Evolutionary conservation across 2,113 vertebrate species (phyloP).

Genomic region (Melanostigma gelatinosum): DNA sequence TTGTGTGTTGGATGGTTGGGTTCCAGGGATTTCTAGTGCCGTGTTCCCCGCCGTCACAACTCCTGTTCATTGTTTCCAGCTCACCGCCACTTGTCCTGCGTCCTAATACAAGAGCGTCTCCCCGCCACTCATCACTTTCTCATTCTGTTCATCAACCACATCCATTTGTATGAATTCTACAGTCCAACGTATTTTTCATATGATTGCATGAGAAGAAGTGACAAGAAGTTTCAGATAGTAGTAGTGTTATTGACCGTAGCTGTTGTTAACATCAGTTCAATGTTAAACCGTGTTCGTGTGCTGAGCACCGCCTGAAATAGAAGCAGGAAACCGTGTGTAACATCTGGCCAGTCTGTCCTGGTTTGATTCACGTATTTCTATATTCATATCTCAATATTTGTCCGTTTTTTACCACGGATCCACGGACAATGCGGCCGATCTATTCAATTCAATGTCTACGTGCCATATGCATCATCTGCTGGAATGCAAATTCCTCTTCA

Average conservation of each 20-base stretch:
- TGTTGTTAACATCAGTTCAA: constrained; percentile 25
- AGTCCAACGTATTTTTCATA: not conserved
- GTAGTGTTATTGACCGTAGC: not conserved
- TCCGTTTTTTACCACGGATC: not conserved
- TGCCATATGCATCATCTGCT: not conserved
- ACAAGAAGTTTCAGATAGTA: not conserved
- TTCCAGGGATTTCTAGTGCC: not conserved
- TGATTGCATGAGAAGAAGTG: not conserved
- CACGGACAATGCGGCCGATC: not conserved
- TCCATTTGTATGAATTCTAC: constrained; percentile 4
- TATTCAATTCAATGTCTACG: too few relatives aligned
- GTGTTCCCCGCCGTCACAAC: not conserved
- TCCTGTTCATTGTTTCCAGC: constrained; percentile 29
- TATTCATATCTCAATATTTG: not conserved
- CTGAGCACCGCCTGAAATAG: not conserved
- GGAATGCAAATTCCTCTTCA: not conserved
- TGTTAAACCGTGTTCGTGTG: not conserved
- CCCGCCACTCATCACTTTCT: constrained; percentile 20
- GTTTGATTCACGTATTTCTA: not conserved
- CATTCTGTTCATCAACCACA: not conserved
- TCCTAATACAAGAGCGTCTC: constrained; percentile 24
- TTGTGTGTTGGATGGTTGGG: constrained; percentile 48
- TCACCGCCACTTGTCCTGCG: constrained; percentile 19
- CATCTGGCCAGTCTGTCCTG: not conserved
- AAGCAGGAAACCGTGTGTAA: not conserved